Base-by-base conservation (phyloP, 1,140 invertebrate species). In the Bemisia tabaci region DNA sequence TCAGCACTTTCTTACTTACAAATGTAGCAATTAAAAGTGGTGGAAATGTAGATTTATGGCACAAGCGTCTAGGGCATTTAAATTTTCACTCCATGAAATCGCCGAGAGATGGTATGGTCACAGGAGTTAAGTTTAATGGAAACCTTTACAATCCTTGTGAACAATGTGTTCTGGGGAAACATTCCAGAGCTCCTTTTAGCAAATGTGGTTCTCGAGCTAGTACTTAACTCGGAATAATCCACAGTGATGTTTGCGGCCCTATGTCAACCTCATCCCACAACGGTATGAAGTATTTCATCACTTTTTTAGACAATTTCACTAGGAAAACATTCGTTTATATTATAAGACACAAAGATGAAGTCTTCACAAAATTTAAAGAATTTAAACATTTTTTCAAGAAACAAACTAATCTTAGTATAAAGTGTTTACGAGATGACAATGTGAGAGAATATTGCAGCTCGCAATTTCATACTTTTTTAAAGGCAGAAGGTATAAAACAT, bases 281-380 rank as follows among this genome's bases (percentile, higher is more conserved):
- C 26, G 74, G 73, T n/a, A n/a, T n/a, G n/a, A n/a, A n/a, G n/a
- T n/a, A n/a, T n/a, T n/a, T n/a, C n/a, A n/a, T 76, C 23, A 60
- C 76, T 12, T 58, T 68, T 33, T 78, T 77, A 1, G 79, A 82
- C 71, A 77, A 81, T 25, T 77, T 65, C 63, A 72, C 75, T 26
- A 39, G 22, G 27, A 65, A 48, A 48, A 48, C 33, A 17, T 48
- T 48, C 17, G 33, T 48, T 5, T 48, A 48, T 48, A 9, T 48
- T 17, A 9, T 48, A 17, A 48, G 17, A 48, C 5, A 9, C 5
- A 48, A 48, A 48, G 33, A 48, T 48, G 33, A 48, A 48, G 33
- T 48, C 17, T 48, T 48, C 17, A 5, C 33, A 5, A 48, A 48
- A 48, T 48, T 48, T 48, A 9, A 9, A 17, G 33, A 48, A 48